A percentile compares a stretch with the other conserved stretches of the same genome.
Conservation (phyloP, 2,888 invertebrate genomes). For the Lasioglossum lativentre region DNA sequence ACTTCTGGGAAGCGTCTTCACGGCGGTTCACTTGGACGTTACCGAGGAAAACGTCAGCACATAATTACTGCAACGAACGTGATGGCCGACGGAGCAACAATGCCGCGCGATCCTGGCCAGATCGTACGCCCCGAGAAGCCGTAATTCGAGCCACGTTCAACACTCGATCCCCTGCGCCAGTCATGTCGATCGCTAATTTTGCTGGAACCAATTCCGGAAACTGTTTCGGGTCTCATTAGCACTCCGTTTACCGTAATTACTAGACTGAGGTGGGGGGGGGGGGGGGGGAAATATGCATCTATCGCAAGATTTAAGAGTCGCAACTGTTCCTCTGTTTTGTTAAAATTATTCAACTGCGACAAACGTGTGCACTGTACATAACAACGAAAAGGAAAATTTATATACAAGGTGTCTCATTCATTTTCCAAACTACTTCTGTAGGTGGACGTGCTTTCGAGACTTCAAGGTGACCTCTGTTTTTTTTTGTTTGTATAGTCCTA, state of each 20-base stretch:
- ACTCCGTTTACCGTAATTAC: background rate
- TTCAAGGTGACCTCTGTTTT: no score
- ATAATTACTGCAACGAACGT: conserved; percentile 81
- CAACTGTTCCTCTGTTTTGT: background rate
- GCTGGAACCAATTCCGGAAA: background rate
- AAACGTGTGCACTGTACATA: background rate
- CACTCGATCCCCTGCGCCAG: conserved; percentile 13
- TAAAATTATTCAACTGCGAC: background rate
- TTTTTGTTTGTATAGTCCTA: no score
- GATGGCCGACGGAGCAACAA: conserved; percentile 65
- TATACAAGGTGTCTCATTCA: no score
- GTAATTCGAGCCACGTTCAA: conserved; percentile 33
- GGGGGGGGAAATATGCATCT: background rate
- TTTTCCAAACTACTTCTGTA: no score
- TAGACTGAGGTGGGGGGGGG: background rate
- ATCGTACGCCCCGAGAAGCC: conserved; percentile 34
- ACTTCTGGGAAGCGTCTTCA: conserved; percentile 80
- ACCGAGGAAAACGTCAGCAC: conserved; percentile 79
- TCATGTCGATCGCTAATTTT: conserved; percentile 10
- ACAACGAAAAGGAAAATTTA: background rate
- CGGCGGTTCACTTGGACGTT: conserved; percentile 70
- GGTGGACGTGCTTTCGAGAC: no score
- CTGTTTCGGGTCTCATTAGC: background rate
- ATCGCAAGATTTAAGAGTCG: no score
- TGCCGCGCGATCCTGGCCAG: conserved; percentile 38